Percentiles rank a stretch among this genome's conserved stretches.
Evolutionary conservation across 1,140 invertebrate genomes (phyloP).

Genomic region (Dolichoris vasculosae): DNA sequence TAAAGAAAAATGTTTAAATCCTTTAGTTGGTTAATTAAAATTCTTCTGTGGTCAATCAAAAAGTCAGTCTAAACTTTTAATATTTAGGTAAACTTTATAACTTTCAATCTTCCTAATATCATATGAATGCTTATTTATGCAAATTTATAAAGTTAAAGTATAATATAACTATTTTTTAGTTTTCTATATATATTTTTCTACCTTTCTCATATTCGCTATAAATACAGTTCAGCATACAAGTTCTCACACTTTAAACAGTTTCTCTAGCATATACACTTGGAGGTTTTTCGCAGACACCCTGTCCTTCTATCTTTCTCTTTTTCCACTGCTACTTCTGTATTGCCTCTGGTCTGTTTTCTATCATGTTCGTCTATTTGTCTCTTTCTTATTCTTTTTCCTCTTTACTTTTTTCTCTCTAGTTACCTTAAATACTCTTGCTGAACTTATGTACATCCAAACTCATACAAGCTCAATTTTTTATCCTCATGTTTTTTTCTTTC

Average conservation of each 20-base stretch:
- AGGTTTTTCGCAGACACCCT: constrained; percentile 54
- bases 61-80: not conserved
- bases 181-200: constrained; percentile 54
- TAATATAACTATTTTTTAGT: not conserved
- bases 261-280: constrained; percentile 55
- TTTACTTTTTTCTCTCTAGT: not conserved
- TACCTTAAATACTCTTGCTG: constrained; percentile 22
- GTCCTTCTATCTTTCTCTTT: constrained; percentile 30
- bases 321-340: constrained; percentile 48
- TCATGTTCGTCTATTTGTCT: not conserved
- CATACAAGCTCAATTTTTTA: constrained; percentile 53
- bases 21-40: constrained; percentile 37
- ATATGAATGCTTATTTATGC: not conserved
- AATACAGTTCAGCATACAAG: constrained; percentile 48
- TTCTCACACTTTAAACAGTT: constrained; percentile 55
- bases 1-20: not conserved
- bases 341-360: constrained; percentile 49
- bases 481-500: constrained; percentile 45
- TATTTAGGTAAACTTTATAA: not conserved
- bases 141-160: not conserved
- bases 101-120: not conserved
- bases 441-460: constrained; percentile 32
- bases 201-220: constrained; percentile 54
- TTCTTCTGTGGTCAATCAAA: not conserved
- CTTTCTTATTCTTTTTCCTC: constrained; percentile 9